Evolutionary conservation across 2,888 invertebrate genomes (phyloP), one percentile per base, ranked within the genome.

Genomic region (Phoronis australis): DNA sequence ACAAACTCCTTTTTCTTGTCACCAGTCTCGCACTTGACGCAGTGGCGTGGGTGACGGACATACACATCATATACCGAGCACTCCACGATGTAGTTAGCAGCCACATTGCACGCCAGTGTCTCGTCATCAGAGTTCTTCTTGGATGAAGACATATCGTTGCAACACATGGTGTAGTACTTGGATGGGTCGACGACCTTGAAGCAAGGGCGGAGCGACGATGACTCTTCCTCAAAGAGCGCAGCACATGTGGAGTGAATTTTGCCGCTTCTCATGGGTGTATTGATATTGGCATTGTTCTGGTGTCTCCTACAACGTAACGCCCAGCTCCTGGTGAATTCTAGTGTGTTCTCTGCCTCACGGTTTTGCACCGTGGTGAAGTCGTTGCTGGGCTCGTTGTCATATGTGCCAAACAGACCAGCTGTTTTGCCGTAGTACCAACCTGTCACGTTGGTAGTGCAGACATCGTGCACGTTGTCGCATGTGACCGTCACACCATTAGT

Each of bases 391-490:
- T 95, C 95, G 75, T 93, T 90, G 80, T 91, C 90, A 81, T 89
- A 87, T 0, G 90, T 90, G 18, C 95, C 95, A 47, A 93, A 82
- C 0, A 95, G 80, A 0, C 95, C 94, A 1, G 88, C 90, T 0
- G 90, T 85, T 65, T 86, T 87, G 0, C 89, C 90, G 74, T 86
- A 91, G 78, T 90, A 91, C 91, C 91, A 93, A 4, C 93, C 90
- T 61, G 85, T 85, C 0, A 91, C 80, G 57, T 81, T 82, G 1
- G n/a, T 6, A 20, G 83, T 81, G 74, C 90, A 90, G 24, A 84
- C 81, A 54, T 84, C 81, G 38, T 71, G 66, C 21, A 61, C 62
- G 9, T 71, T 57, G 60, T 77, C 74, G 60, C 77, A 79, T 20
- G 64, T 67, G 37, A 81, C 66, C 22, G 61, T 65, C 49, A 80